Evolutionary conservation across 2,113 vertebrate species (phyloP).

Genomic region (Cyanoramphus novaezelandiae): DNA sequence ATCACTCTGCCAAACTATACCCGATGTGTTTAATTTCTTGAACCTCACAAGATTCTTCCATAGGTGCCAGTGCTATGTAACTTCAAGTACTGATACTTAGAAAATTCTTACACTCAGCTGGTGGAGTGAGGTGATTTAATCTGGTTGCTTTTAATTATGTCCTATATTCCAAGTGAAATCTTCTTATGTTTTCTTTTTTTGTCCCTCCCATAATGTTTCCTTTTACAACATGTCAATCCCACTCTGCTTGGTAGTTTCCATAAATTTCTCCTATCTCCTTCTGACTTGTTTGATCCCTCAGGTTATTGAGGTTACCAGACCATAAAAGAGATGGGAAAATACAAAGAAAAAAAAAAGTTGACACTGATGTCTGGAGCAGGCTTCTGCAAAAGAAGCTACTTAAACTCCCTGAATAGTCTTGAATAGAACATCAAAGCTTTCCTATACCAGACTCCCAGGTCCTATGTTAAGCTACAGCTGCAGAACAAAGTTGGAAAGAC

Average conservation of each 20-base stretch:
- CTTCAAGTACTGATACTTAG: not conserved
- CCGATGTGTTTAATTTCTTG: not conserved
- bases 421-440: not conserved
- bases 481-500: not conserved
- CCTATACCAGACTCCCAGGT: not conserved
- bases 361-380: not conserved
- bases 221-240: not conserved
- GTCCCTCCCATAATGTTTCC: not conserved
- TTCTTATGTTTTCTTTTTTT: not conserved
- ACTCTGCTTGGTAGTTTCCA: not conserved
- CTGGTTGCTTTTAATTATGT: slow-evolving; percentile 14
- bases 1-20: not conserved
- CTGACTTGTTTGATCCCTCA: not conserved
- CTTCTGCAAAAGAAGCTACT: not conserved
- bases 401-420: not conserved
- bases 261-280: slow-evolving; percentile 6
- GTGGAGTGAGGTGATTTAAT: not conserved
- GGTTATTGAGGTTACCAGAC: not conserved
- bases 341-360: not conserved
- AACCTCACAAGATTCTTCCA: not conserved
- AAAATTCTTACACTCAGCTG: not conserved
- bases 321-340: not conserved
- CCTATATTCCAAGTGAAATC: not conserved
- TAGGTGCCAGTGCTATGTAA: not conserved
- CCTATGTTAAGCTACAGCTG: not conserved